Percentiles rank a stretch among this genome's conserved stretches.
phyloP scores from a whole-genome alignment of 2,888 invertebrate species.

The Phytoseiulus persimilis region DNA sequence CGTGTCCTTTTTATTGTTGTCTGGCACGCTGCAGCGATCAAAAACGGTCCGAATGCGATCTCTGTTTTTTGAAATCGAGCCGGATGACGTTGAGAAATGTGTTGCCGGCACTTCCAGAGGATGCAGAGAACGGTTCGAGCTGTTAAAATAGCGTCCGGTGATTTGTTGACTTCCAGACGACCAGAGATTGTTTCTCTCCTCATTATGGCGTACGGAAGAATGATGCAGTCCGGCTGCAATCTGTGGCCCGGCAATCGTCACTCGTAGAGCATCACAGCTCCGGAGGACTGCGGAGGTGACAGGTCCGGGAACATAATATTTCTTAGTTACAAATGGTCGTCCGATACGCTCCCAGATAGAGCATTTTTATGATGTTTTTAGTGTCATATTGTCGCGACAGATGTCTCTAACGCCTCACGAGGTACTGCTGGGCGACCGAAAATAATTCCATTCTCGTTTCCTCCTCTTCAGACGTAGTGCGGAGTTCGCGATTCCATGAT shows the following conservation, averaged over 20 bases:
- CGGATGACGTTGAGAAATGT: not conserved
- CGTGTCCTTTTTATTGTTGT: not conserved
- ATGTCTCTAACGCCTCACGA: not conserved
- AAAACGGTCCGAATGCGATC: not conserved
- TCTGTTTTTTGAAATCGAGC: not conserved
- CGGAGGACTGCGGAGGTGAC: not conserved
- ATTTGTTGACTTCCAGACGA: not conserved
- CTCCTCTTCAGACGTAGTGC: too few relatives aligned
- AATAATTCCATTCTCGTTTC: too few relatives aligned
- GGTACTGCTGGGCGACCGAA: not conserved
- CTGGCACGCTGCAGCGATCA: not conserved
- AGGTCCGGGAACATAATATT: not conserved
- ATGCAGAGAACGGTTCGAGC: not conserved
- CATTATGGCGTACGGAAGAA: not conserved
- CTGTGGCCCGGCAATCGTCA: not conserved
- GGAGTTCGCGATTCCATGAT: too few relatives aligned
- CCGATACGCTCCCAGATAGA: not conserved
- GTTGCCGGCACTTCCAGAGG: not conserved
- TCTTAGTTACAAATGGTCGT: not conserved
- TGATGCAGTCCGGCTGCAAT: not conserved
- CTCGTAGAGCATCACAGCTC: not conserved
- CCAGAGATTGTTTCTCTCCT: not conserved
- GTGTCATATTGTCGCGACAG: conserved; percentile 5
- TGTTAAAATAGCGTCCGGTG: not conserved
- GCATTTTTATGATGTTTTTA: not conserved